These are phyloP conservation scores for Ectropis crepuscularia DNA, from an alignment of 2,888 invertebrate genomes.

Conservation along the genomic window DNA sequence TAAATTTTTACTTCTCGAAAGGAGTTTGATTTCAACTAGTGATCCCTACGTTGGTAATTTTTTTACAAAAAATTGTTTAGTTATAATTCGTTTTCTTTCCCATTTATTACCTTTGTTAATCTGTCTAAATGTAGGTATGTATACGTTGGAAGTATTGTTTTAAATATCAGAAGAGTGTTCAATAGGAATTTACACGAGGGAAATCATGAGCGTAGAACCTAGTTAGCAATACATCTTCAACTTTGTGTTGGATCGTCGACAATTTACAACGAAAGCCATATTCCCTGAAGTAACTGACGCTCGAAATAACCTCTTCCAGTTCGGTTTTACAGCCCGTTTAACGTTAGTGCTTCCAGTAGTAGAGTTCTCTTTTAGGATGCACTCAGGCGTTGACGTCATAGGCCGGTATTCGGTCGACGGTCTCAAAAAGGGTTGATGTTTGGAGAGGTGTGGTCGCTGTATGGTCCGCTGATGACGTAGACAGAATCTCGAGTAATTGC, in stretches of 20 bases:
- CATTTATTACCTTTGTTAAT: too few relatives aligned
- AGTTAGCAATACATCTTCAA: not conserved
- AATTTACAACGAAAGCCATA: slow-evolving; percentile 18
- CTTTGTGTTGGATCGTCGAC: slow-evolving; percentile 1
- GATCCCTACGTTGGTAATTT: too few relatives aligned
- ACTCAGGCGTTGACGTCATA: slow-evolving; percentile 48
- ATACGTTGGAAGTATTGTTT: too few relatives aligned
- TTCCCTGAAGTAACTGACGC: slow-evolving; percentile 29
- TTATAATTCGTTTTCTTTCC: too few relatives aligned
- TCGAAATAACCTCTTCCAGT: slow-evolving; percentile 40
- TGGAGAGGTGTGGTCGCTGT: slow-evolving; percentile 21
- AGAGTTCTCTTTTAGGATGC: slow-evolving; percentile 39
- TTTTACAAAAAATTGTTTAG: too few relatives aligned
- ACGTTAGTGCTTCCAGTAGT: slow-evolving; percentile 34
- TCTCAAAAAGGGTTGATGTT: slow-evolving; percentile 8
- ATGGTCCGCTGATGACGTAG: slow-evolving; percentile 16
- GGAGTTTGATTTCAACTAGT: too few relatives aligned
- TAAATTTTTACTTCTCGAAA: too few relatives aligned
- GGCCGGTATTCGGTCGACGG: slow-evolving; percentile 12
- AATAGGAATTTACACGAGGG: too few relatives aligned
- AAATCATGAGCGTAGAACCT: too few relatives aligned
- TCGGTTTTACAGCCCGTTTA: slow-evolving; percentile 45
- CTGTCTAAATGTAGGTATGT: too few relatives aligned
- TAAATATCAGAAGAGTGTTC: too few relatives aligned
- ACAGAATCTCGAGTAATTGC: not conserved